Conservation (phyloP, 2,888 invertebrate species). For the Dryobotodes eremita region DNA sequence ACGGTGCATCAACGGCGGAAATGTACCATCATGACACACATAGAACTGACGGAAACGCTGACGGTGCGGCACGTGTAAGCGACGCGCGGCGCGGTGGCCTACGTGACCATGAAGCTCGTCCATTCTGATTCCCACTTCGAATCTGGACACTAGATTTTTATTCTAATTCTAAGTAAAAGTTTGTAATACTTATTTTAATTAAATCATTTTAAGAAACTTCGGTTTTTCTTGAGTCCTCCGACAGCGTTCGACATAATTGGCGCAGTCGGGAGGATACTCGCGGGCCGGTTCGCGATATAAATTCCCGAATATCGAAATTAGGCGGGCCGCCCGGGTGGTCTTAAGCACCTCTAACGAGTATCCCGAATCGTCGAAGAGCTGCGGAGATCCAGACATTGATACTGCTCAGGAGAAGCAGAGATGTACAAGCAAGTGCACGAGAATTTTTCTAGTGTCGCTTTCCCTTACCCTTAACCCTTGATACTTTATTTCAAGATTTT, state of each 20-base stretch:
- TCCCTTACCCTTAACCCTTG: neutral
- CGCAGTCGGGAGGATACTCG: neutral
- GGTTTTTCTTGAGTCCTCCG: neutral
- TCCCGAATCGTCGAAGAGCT: conserved; percentile 1
- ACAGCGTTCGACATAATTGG: neutral
- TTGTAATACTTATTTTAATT: too few species aligned
- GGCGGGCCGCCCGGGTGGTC: neutral
- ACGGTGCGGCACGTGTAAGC: too few species aligned
- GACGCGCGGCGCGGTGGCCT: too few species aligned
- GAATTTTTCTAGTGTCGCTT: conserved; percentile 1
- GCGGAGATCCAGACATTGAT: conserved; percentile 7
- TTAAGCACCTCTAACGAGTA: neutral
- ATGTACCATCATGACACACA: too few species aligned
- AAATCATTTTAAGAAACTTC: too few species aligned
- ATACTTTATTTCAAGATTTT: neutral
- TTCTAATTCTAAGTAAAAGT: too few species aligned
- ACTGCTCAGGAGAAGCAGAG: neutral
- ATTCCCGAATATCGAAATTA: neutral
- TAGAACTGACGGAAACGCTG: too few species aligned
- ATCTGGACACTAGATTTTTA: too few species aligned
- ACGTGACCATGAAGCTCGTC: too few species aligned
- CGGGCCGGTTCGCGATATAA: neutral
- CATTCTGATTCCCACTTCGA: too few species aligned
- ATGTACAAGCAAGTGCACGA: neutral
- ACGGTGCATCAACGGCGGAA: too few species aligned